These are phyloP conservation scores for Fundulus diaphanus DNA, from an alignment of 2,797 vertebrate species.

Conservation along the genomic window DNA sequence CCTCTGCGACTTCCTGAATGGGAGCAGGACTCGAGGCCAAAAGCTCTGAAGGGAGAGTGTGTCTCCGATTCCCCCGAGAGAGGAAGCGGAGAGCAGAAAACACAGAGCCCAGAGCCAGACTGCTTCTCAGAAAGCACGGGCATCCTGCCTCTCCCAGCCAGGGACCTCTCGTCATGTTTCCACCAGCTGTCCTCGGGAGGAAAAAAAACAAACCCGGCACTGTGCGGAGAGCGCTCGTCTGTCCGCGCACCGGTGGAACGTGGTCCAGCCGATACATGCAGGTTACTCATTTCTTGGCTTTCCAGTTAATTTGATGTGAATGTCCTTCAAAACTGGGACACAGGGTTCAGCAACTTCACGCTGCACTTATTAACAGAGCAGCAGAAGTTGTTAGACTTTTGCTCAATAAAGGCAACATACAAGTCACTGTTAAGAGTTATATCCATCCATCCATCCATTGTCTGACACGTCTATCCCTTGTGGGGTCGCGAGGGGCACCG, in stretches of 20 bases:
- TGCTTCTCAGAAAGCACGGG: constrained; percentile 67
- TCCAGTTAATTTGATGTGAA: constrained; percentile 41
- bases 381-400: background rate
- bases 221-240: constrained; percentile 54
- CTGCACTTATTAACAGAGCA: constrained; percentile 11
- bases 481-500: no score
- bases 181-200: constrained; percentile 78
- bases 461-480: no score
- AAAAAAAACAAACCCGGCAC: constrained; percentile 72
- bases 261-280: constrained; percentile 61
- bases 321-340: constrained; percentile 32
- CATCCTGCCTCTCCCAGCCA: constrained; percentile 75
- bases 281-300: constrained; percentile 53
- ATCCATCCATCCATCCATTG: no score
- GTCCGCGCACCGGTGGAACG: constrained; percentile 45
- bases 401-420: background rate
- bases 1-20: constrained; percentile 70
- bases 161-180: constrained; percentile 74
- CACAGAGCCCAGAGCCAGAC: constrained; percentile 45
- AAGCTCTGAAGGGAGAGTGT: constrained; percentile 66
- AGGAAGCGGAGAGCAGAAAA: constrained; percentile 71
- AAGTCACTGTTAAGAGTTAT: background rate
- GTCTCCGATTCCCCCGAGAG: constrained; percentile 62
- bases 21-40: constrained; percentile 60
- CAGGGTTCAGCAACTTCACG: constrained; percentile 15